Percentiles rank a stretch among this genome's conserved stretches.
phyloP scores from a whole-genome alignment of 2,888 invertebrate species.

The Pogonocherus hispidulus region DNA sequence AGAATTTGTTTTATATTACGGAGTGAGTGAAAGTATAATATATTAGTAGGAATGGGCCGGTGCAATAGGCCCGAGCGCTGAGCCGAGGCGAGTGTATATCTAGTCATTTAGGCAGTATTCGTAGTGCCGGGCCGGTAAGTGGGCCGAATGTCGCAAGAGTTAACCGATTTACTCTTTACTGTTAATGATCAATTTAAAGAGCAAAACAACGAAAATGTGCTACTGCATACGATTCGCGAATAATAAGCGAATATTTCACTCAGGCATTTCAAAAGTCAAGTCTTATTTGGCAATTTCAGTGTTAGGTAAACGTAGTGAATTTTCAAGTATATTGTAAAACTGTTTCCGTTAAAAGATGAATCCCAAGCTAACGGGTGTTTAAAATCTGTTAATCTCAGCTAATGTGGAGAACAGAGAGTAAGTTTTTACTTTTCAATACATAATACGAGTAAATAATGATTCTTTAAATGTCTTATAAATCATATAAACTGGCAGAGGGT shows the following conservation, averaged over 20 bases:
- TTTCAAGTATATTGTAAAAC: too few species aligned
- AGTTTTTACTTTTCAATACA: too few species aligned
- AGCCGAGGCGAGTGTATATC: slow-evolving; percentile 67
- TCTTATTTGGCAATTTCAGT: too few species aligned
- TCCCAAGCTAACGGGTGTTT: too few species aligned
- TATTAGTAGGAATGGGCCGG: slow-evolving; percentile 55
- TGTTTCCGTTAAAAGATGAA: too few species aligned
- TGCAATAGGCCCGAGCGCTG: slow-evolving; percentile 66
- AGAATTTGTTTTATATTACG: slow-evolving; percentile 21
- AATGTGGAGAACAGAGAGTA: too few species aligned
- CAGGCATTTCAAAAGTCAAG: too few species aligned
- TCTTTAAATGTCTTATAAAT: too few species aligned
- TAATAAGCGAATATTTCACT: background rate
- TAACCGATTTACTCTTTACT: slow-evolving; percentile 29
- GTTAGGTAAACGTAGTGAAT: too few species aligned
- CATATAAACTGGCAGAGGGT: too few species aligned
- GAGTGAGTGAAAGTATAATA: slow-evolving; percentile 4
- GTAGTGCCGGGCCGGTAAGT: slow-evolving; percentile 63
- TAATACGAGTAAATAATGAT: too few species aligned
- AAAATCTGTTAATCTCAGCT: too few species aligned
- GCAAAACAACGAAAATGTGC: slow-evolving; percentile 36
- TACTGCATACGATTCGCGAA: slow-evolving; percentile 12
- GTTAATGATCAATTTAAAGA: slow-evolving; percentile 6
- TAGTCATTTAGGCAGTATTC: slow-evolving; percentile 66
- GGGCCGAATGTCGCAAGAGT: slow-evolving; percentile 40